These are phyloP conservation scores for Meteorus cinctellus DNA, from an alignment of 2,888 invertebrate species.

Conservation along the genomic window DNA sequence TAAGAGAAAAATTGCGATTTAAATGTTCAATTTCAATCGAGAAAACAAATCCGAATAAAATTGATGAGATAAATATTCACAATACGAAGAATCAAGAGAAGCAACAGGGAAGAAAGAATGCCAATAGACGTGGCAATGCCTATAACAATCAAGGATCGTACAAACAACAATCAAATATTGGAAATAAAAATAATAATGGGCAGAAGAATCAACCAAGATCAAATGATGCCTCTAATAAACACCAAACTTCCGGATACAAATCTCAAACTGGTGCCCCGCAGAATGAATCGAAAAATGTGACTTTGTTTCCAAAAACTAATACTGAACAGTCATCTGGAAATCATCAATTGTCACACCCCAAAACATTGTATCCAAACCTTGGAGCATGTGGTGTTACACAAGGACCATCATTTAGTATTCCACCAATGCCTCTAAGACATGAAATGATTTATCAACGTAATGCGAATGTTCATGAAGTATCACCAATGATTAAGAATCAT, in stretches of 20 bases:
- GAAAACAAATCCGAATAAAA: background rate
- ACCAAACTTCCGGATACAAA: no score
- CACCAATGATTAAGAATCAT: background rate
- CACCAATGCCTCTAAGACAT: background rate
- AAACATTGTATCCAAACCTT: background rate
- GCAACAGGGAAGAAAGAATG: background rate
- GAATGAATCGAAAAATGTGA: no score
- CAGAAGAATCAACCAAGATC: background rate
- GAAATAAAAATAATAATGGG: background rate
- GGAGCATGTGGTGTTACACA: no score
- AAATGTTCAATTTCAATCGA: background rate
- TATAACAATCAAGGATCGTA: background rate
- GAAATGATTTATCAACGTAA: background rate
- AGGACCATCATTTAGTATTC: no score
- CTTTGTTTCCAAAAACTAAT: background rate
- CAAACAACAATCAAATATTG: background rate
- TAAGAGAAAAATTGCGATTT: background rate
- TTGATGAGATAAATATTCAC: background rate
- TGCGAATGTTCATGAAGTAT: background rate
- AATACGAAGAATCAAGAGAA: background rate
- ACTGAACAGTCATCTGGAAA: background rate
- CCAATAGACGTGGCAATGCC: no score
- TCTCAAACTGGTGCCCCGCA: no score
- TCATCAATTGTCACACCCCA: background rate
- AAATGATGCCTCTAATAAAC: no score